Conservation (phyloP, 2,797 vertebrate species). For the Dallia pectoralis region DNA sequence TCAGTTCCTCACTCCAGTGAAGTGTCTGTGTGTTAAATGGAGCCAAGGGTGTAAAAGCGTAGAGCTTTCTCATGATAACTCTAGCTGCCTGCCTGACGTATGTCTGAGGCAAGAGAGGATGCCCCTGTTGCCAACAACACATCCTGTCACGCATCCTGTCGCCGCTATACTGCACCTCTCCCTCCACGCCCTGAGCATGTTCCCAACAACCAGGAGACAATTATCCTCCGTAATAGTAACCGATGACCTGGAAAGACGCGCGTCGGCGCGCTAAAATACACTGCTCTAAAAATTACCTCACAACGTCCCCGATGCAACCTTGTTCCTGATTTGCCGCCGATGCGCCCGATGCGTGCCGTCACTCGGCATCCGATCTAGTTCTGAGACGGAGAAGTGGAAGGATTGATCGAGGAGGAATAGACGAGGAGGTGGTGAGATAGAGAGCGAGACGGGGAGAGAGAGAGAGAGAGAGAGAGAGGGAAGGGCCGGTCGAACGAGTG, state of each 20-base stretch:
- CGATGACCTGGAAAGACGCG: constrained; percentile 60
- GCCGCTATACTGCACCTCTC: neutral
- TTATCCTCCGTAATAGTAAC: constrained; percentile 19
- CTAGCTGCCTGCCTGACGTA: constrained; percentile 1
- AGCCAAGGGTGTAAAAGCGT: constrained; percentile 53
- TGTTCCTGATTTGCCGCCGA: constrained; percentile 55
- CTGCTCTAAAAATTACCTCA: constrained; percentile 62
- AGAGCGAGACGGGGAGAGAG: neutral
- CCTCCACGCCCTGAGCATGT: constrained; percentile 26
- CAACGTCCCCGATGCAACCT: constrained; percentile 60
- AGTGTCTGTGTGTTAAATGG: constrained; percentile 46
- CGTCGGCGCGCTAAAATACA: constrained; percentile 57
- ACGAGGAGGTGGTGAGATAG: neutral
- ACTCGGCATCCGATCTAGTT: constrained; percentile 68
- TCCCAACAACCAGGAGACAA: constrained; percentile 31
- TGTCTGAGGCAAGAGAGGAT: constrained; percentile 28
- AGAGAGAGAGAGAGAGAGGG: neutral
- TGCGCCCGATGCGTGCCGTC: constrained; percentile 62
- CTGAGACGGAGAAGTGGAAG: constrained; percentile 26
- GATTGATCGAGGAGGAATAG: too few relatives aligned
- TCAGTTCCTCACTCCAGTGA: constrained; percentile 38
- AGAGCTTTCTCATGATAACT: constrained; percentile 33
- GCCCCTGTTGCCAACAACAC: constrained; percentile 23
- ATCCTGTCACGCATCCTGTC: too few relatives aligned
- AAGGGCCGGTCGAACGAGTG: constrained; percentile 12